These are phyloP conservation scores for Tetranychus truncatus DNA, from an alignment of 2,888 invertebrate genomes.

Conservation along the genomic window DNA sequence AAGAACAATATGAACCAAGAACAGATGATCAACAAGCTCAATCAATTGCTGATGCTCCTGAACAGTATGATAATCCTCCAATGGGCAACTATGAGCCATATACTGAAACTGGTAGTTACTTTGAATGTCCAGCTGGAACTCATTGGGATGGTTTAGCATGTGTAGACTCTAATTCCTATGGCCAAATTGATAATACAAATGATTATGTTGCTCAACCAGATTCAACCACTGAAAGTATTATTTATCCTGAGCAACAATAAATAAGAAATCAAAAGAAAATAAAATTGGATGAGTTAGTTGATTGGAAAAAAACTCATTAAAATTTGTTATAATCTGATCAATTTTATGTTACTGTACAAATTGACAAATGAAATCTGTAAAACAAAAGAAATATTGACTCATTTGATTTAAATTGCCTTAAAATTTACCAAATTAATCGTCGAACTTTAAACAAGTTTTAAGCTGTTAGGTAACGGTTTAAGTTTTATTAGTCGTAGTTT, in stretches of 20 bases:
- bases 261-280: no score
- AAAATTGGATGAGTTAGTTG: no score
- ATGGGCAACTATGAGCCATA: not conserved
- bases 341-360: no score
- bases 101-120: not conserved
- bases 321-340: no score
- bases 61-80: not conserved
- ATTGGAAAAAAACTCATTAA: no score
- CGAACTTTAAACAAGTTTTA: no score
- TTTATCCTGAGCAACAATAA: not conserved
- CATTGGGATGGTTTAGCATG: not conserved
- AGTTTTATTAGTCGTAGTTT: no score
- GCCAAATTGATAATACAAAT: not conserved
- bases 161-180: not conserved
- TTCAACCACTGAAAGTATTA: not conserved
- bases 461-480: no score
- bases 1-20: not conserved
- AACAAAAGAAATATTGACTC: no score
- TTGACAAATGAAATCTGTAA: no score
- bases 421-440: no score
- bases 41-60: not conserved
- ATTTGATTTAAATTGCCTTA: no score
- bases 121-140: not conserved
- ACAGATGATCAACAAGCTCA: not conserved
- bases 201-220: not conserved